A percentile compares a stretch with the other conserved stretches of the same genome.
These are phyloP conservation scores for Scolopax rusticola DNA, from an alignment of 2,797 vertebrate genomes.

Conservation along the genomic window DNA sequence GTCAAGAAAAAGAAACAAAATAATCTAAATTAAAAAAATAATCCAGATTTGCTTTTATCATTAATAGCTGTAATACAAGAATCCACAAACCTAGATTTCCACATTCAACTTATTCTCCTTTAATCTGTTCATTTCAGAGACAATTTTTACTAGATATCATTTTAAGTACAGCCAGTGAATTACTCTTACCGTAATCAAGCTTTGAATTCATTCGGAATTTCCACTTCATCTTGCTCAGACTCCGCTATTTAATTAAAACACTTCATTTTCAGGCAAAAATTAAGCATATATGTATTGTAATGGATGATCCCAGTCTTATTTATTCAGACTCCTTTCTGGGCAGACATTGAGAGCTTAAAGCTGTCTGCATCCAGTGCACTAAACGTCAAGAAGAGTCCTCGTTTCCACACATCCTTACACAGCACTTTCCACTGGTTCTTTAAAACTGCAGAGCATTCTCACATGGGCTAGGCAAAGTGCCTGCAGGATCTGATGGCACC, in stretches of 20 bases:
- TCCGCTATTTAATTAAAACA: not conserved
- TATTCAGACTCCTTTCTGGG: not conserved
- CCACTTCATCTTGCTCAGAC: not conserved
- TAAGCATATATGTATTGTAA: not conserved
- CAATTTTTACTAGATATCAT: not conserved
- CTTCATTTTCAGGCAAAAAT: not conserved
- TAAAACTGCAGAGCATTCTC: slow-evolving; percentile 46
- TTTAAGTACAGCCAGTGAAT: not conserved
- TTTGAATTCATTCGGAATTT: not conserved
- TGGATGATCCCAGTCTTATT: not conserved
- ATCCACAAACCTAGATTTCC: not conserved
- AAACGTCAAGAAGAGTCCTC: not conserved
- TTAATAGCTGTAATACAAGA: not conserved
- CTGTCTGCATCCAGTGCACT: not conserved
- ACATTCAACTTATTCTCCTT: not conserved
- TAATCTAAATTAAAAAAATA: not conserved
- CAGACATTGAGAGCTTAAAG: not conserved
- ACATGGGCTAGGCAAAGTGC: slow-evolving; percentile 37
- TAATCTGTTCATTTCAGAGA: not conserved
- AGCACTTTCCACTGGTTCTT: slow-evolving; percentile 47
- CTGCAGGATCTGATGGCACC: slow-evolving; percentile 37
- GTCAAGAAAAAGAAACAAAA: not conserved
- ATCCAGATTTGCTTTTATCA: not conserved
- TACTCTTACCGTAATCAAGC: not conserved
- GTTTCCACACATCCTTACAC: slow-evolving; percentile 24